Evolutionary conservation across 2,888 invertebrate genomes (phyloP), one percentile per base, ranked within the genome.

Genomic region (Alloplasta piceator): DNA sequence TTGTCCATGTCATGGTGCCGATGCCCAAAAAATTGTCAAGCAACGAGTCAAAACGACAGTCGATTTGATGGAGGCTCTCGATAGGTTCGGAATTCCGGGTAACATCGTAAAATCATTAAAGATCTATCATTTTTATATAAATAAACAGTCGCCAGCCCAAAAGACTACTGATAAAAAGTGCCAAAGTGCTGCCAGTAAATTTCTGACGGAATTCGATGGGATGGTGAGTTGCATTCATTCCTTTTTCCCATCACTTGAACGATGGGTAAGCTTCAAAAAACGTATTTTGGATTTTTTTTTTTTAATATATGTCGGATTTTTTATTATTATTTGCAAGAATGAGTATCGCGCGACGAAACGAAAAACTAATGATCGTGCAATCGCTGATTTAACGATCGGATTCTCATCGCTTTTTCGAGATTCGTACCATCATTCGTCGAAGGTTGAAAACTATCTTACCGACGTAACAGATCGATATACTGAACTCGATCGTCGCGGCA

Each of bases 41-140:
- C 82, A 89, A 73, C 80, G 80, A 1, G 82, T 84, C 6, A 48
- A 82, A 1, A 80, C 82, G 14, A 82, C 77, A 39, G 76, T 89
- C 3, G 88, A 89, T 63, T 74, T 88, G 9, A 77, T 88, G 6
- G 88, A 91, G 58, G 89, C 87, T 14, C 74, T 92, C 10, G 86
- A 86, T 64, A 68, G 83, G 58, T 87, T 85, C 66, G 87, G 87
- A 66, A 83, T 91, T 14, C 90, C 91, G 0, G 76, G 84, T 2
- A 85, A 86, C 36, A 80, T 92, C 41, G 73, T 89, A 2, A 87
- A 87, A 77, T 66, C 85, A 5, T 64, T 91, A 9, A 91, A 87
- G 84, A 77, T 83, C 38, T 90, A 89, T 76, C 86, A 91, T 39
- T 71, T 82, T 0, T 91, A 89, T 80, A 50, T 86, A 10, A 86